Percentiles rank a stretch among this genome's conserved stretches.
Conservation (phyloP, 2,113 vertebrate species). For the Gambusia affinis region DNA sequence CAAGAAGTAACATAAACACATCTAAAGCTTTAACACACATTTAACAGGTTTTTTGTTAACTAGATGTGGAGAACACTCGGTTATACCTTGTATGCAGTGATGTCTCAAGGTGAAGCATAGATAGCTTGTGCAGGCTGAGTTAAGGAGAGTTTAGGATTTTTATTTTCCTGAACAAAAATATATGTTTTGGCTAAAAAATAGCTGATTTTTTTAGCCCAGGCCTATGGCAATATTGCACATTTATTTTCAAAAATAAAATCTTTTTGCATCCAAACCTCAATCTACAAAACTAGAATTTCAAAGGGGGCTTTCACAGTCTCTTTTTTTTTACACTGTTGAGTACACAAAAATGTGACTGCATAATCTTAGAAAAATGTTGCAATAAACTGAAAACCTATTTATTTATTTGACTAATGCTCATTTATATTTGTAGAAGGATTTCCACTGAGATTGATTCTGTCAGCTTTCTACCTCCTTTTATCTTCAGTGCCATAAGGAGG, state of each 20-base stretch:
- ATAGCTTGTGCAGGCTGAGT: not conserved
- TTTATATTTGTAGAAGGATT: not conserved
- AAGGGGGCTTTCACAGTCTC: not conserved
- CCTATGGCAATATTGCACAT: not conserved
- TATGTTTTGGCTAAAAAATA: not conserved
- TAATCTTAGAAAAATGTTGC: not conserved
- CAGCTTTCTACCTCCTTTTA: slow-evolving; percentile 9
- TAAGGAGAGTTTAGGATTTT: not conserved
- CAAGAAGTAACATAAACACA: not conserved
- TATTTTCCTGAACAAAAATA: not conserved
- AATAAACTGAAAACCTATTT: not conserved
- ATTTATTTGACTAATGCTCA: not conserved
- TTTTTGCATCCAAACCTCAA: too few relatives aligned
- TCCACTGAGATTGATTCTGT: not conserved
- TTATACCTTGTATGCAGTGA: not conserved
- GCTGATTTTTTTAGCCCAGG: not conserved
- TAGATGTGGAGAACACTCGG: not conserved
- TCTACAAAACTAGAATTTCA: too few relatives aligned
- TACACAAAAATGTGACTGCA: not conserved
- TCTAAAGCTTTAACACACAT: not conserved
- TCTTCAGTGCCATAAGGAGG: slow-evolving; percentile 30
- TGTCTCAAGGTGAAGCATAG: not conserved
- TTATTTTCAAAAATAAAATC: too few relatives aligned
- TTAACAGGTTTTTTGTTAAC: not conserved
- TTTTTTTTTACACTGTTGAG: not conserved